Conservation (phyloP, 1,140 invertebrate species). For the Heliconius himera region DNA sequence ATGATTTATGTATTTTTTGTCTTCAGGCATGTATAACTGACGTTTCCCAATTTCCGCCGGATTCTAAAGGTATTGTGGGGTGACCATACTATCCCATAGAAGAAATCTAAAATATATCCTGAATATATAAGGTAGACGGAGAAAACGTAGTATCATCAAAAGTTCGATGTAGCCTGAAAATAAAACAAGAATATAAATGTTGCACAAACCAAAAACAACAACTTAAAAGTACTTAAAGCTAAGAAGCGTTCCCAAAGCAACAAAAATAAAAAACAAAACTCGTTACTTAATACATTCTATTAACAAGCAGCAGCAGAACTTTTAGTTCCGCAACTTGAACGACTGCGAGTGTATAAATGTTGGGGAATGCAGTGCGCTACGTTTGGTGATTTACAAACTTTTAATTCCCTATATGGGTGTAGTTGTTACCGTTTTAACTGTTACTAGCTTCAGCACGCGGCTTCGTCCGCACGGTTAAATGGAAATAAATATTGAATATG, state of each 20-base stretch:
- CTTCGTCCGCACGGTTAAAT: too few relatives aligned
- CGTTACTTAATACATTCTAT: slow-evolving; percentile 1
- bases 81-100: too few relatives aligned
- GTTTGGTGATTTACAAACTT: slow-evolving; percentile 3
- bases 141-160: too few relatives aligned
- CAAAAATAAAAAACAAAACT: neutral
- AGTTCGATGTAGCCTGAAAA: neutral
- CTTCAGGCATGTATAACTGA: too few relatives aligned
- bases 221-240: neutral
- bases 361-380: neutral
- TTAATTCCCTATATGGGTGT: neutral
- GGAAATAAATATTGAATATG: too few relatives aligned
- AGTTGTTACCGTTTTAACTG: neutral
- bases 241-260: neutral
- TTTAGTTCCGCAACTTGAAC: slow-evolving; percentile 9
- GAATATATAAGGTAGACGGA: too few relatives aligned
- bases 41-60: too few relatives aligned
- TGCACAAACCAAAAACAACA: neutral
- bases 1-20: too few relatives aligned
- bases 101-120: too few relatives aligned
- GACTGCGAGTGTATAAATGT: neutral
- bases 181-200: neutral
- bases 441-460: too few relatives aligned
- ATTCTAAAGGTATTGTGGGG: too few relatives aligned
- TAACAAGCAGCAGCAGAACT: neutral